These are phyloP conservation scores for Euglossa dilemma DNA, from an alignment of 1,140 invertebrate species.

Conservation along the genomic window DNA sequence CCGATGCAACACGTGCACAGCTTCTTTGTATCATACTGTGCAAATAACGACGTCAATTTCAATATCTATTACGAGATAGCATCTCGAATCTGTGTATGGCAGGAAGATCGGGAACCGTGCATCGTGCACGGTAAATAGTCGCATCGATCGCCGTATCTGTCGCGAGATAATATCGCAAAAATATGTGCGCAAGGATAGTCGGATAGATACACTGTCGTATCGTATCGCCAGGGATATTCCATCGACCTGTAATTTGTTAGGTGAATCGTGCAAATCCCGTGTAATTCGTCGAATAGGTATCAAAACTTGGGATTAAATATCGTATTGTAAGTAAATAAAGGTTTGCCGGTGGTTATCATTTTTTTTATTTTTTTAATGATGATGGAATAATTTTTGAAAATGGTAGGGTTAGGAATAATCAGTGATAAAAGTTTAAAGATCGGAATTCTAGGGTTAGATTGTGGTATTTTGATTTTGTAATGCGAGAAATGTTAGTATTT, in stretches of 20 bases:
- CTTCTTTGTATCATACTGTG: background rate
- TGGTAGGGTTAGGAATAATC: too few species aligned
- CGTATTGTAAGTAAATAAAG: too few species aligned
- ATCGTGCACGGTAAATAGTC: background rate
- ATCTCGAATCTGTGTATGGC: background rate
- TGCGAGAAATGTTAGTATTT: too few species aligned
- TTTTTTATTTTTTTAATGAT: too few species aligned
- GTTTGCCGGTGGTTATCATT: too few species aligned
- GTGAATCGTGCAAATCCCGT: too few species aligned
- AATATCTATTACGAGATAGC: slow-evolving; percentile 17
- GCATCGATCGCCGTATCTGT: background rate
- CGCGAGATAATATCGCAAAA: background rate
- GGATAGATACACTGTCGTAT: background rate
- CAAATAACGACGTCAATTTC: background rate
- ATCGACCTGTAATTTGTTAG: background rate
- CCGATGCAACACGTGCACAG: background rate
- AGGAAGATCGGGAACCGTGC: background rate
- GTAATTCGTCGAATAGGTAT: too few species aligned
- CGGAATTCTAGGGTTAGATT: too few species aligned
- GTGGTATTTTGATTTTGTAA: too few species aligned
- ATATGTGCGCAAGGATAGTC: background rate
- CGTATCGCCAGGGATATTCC: background rate
- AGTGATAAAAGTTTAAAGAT: too few species aligned
- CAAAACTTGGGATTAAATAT: too few species aligned
- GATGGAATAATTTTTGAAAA: too few species aligned